Evolutionary conservation across 2,113 vertebrate species (phyloP).

Genomic region (Echinops telfairi): DNA sequence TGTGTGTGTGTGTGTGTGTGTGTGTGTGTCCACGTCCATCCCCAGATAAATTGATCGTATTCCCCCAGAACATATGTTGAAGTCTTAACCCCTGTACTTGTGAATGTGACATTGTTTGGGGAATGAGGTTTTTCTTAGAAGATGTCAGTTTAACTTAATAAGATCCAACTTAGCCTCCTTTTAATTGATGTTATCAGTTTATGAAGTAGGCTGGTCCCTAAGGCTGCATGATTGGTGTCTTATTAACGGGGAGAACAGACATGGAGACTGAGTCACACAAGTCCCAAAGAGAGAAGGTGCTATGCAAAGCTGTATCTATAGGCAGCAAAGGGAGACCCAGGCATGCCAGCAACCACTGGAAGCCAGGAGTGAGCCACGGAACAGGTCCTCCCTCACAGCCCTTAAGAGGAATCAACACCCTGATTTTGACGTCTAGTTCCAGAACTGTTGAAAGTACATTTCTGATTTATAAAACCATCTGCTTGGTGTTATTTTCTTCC

Average conservation of each 20-base stretch:
- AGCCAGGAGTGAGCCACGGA: background rate
- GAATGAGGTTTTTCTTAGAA: background rate
- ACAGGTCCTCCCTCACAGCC: background rate
- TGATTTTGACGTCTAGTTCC: background rate
- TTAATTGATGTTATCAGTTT: background rate
- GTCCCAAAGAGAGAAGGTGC: background rate
- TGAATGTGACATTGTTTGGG: background rate
- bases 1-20: background rate
- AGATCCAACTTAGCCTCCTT: background rate
- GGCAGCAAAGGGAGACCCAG: background rate
- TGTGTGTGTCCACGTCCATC: background rate
- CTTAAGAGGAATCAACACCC: background rate
- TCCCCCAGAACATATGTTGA: background rate
- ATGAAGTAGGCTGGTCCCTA: background rate
- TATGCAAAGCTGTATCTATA: background rate
- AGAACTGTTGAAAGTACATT: background rate
- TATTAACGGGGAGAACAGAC: background rate
- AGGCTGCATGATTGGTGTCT: background rate
- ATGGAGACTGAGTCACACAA: background rate
- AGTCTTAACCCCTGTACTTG: background rate
- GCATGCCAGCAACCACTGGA: background rate
- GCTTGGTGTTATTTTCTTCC: background rate
- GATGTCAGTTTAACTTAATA: background rate
- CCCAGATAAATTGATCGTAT: background rate
- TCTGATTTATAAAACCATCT: background rate